Evolutionary conservation across 2,113 vertebrate species (phyloP).

Genomic region (Mus pahari): DNA sequence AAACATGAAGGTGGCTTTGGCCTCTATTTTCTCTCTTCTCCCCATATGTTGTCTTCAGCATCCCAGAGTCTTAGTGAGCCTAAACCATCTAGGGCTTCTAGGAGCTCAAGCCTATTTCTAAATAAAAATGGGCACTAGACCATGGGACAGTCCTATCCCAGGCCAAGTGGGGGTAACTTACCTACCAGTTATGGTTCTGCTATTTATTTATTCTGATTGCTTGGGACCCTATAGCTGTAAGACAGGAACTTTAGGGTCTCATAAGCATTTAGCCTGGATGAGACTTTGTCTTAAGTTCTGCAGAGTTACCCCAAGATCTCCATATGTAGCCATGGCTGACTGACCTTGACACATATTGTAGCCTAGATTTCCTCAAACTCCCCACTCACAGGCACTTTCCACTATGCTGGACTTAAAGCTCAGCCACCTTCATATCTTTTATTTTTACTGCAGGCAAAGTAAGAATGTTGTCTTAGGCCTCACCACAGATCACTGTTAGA

Average conservation of each 20-base stretch:
- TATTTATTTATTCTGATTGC: not conserved
- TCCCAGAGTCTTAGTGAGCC: not conserved
- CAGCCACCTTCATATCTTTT: not conserved
- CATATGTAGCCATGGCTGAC: not conserved
- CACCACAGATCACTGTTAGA: not conserved
- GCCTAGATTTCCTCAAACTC: not conserved
- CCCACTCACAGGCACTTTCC: not conserved
- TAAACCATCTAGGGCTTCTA: conserved; percentile 4
- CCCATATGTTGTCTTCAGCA: conserved; percentile 23
- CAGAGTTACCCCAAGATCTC: not conserved
- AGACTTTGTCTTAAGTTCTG: conserved; percentile 3
- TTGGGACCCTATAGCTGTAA: not conserved
- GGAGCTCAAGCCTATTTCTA: not conserved
- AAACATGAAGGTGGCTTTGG: conserved; percentile 54
- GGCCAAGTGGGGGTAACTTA: not conserved
- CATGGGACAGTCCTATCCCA: not conserved
- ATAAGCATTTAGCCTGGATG: not conserved
- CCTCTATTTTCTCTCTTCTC: conserved; percentile 58
- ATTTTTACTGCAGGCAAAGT: conserved; percentile 34
- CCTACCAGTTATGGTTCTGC: not conserved
- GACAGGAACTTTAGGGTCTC: not conserved
- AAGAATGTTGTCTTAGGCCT: not conserved
- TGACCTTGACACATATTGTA: not conserved
- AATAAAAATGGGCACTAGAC: not conserved
- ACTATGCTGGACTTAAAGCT: not conserved